These are phyloP conservation scores for Oscheius myriophilus DNA, from an alignment of 2,888 invertebrate genomes.

Conservation along the genomic window DNA sequence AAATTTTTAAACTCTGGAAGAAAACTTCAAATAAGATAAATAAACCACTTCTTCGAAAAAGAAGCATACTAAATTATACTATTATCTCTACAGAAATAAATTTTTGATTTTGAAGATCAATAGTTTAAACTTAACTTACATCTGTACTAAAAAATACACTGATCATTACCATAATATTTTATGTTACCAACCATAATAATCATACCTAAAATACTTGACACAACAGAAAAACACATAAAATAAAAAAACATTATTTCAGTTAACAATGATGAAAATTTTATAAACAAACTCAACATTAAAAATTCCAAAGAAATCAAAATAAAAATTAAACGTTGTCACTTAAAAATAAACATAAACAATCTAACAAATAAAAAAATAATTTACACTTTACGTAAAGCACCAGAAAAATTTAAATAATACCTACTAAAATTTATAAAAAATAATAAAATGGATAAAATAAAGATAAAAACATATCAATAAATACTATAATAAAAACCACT, in stretches of 20 bases:
- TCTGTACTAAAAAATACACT: conserved; percentile 58
- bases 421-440: conserved; percentile 73
- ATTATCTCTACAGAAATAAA: conserved; percentile 59
- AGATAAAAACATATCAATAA: conserved; percentile 45
- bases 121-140: conserved; percentile 65
- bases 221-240: conserved; percentile 60
- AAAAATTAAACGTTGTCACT: conserved; percentile 60
- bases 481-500: conserved; percentile 72
- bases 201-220: conserved; percentile 58
- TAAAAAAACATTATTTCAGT: conserved; percentile 53
- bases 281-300: conserved; percentile 54
- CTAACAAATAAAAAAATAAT: conserved; percentile 61
- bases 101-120: conserved; percentile 64
- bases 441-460: conserved; percentile 56
- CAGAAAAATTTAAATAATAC: conserved; percentile 58
- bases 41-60: conserved; percentile 59
- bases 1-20: conserved; percentile 57
- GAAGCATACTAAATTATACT: conserved; percentile 60
- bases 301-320: conserved; percentile 61
- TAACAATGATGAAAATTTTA: conserved; percentile 40
- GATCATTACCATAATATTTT: conserved; percentile 58
- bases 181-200: conserved; percentile 55
- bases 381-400: conserved; percentile 58
- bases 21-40: conserved; percentile 52
- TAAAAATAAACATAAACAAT: conserved; percentile 58